Base-by-base conservation (phyloP, 2,113 vertebrate genomes). In the Oryzias celebensis region DNA sequence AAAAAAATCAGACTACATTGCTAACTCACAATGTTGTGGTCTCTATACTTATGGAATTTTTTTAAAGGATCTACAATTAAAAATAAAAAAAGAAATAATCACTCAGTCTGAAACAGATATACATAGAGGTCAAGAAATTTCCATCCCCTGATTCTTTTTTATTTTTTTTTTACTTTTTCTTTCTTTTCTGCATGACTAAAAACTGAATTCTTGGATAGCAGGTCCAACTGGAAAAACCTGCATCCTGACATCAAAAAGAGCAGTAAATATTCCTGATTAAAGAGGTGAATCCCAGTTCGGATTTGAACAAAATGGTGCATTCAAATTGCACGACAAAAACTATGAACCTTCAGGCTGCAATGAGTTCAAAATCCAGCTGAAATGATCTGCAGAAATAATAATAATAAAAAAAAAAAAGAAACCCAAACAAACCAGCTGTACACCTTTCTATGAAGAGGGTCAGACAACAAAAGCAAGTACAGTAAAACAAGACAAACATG, bases 11-110 rank as follows among this genome's bases (percentile, higher is more conserved):
- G 80, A 88, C 78, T 81, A 89, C 74, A 80, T 73, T 84, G 79
- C 82, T 85, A 89, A 89, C 79, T 90, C 89, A 93, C 88, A 89
- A 90, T 89, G 86, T 43, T 73, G 83, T 89, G 90, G 89, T 91
- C 87, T 88, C 86, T 88, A 85, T 84, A 68, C 65, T 82, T 70
- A 89, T 81, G 82, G 58, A 80, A 86, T 83, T 75, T 73, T 23
- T 59, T 54, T 41, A 81, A 88, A 84, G 3, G 85, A 83, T 74
- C 75, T 75, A 86, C 80, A 46, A 36, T 36, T 75, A 86, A 81
- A 46, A 45, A 8, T 28, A 64, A 26, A 76, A 28, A 73, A 75
- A 68, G 26, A 64, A 78, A 86, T 3, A 67, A 31, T 72, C 62
- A 65, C 58, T 75, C 55, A 66, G 62, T 76, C 52, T 53, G 62